Base-by-base conservation (phyloP, 2,888 invertebrate species). In the Calliopum simillimum region DNA sequence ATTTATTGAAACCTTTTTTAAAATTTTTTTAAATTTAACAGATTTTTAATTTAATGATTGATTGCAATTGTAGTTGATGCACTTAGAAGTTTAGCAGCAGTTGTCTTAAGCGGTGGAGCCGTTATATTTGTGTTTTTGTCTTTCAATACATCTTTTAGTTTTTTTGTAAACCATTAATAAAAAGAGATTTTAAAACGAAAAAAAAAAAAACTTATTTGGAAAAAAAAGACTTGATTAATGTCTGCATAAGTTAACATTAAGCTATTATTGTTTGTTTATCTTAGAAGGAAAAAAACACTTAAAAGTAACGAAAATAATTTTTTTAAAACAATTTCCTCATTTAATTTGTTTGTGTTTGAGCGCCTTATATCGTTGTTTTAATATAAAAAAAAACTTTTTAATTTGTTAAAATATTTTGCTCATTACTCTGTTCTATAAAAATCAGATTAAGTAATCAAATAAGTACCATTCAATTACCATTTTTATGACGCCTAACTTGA, bases 181-280 rank as follows among this genome's bases (percentile, higher is more conserved):
- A n/a, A 49, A 49, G 49, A 49, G 41, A 64, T 64, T 64, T 43
- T 16, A 33, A 64, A 41, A 59, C 41, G 33, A 64, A 33, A 53
- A 16, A 14, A 23, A n/a, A 23, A 25, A 64, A 33, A 16, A 21
- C 12, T 13, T 41, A 13, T 64, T 51, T 16, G 41, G 41, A 41
- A 41, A 51, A 64, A 43, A 61, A 61, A 46, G 46, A 61, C 46
- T 61, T 46, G 61, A 46, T 46, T 61, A 46, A 44, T 55, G 23
- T 23, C 25, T 59, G 19, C 16, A 59, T 59, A 16, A n/a, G 6
- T 59, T 51, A 16, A 51, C 33, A 33, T 33, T 33, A 33, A 33
- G 33, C 33, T 33, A 33, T 33, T 33, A 33, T 33, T 33, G 33
- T 33, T 33, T 33, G 33, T 33, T 33, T 33, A 33, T 33, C 33